These are phyloP conservation scores for Tetragnatha versicolor DNA, from an alignment of 1,140 invertebrate genomes.

Conservation along the genomic window DNA sequence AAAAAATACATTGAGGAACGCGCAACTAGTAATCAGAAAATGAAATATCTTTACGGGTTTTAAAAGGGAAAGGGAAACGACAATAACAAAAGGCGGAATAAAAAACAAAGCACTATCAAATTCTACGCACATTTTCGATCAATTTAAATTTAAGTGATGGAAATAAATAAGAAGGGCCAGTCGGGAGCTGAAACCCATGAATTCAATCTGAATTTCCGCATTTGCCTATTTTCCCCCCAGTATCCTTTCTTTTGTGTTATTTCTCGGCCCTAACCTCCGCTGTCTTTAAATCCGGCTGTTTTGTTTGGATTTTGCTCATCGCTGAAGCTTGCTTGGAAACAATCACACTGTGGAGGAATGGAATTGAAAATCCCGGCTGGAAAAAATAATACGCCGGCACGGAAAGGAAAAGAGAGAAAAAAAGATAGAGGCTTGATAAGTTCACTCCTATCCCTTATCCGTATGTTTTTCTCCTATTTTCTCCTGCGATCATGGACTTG, in stretches of 20 bases:
- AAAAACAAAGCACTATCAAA: slow-evolving; percentile 2
- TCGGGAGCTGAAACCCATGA: not conserved
- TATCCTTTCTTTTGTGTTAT: not conserved
- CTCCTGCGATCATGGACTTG: no score
- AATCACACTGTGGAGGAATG: no score
- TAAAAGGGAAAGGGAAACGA: not conserved
- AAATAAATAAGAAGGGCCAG: not conserved
- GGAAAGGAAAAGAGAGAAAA: no score
- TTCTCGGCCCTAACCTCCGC: not conserved
- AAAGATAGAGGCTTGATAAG: no score
- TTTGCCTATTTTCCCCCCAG: not conserved
- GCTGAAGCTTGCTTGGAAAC: no score
- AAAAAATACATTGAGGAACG: no score
- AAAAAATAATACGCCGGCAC: no score
- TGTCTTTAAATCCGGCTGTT: not conserved
- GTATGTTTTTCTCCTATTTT: no score
- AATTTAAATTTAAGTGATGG: not conserved
- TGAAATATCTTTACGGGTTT: not conserved
- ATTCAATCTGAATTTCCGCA: slow-evolving; percentile 9
- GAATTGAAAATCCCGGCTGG: no score
- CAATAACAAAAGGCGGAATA: not conserved
- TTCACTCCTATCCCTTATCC: no score
- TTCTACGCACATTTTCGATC: not conserved
- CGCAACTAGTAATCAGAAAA: not conserved
- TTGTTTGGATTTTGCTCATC: not conserved